Evolutionary conservation across 2,797 vertebrate species (phyloP).

Genomic region (Meda fulgida): DNA sequence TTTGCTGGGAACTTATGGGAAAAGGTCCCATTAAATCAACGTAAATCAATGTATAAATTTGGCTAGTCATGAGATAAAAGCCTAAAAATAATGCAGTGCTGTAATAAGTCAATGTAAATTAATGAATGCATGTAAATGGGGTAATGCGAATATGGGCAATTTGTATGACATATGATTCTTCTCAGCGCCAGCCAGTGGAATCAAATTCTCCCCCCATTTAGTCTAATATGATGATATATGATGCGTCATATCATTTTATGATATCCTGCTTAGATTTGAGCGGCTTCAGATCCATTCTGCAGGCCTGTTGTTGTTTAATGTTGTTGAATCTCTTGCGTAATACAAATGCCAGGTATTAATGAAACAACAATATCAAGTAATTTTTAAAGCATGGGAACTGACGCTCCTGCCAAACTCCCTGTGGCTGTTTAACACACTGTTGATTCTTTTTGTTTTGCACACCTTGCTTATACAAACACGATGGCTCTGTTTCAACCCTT

Average conservation of each 20-base stretch:
- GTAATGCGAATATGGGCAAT: neutral
- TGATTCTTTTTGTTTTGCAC: neutral
- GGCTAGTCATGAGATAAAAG: neutral
- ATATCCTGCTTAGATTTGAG: neutral
- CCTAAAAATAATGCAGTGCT: neutral
- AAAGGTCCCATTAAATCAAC: no score
- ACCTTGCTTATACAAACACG: neutral
- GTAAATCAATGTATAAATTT: neutral
- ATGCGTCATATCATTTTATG: neutral
- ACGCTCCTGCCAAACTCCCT: neutral
- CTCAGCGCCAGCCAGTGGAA: neutral
- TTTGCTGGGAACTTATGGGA: no score
- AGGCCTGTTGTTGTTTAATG: neutral
- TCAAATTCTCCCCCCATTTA: neutral
- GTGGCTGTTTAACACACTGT: neutral
- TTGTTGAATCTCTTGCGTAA: neutral
- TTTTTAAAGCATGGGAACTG: conserved; percentile 17
- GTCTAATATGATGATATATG: conserved; percentile 19
- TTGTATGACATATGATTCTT: conserved; percentile 9
- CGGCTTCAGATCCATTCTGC: neutral
- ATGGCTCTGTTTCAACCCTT: neutral
- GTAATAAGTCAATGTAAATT: neutral
- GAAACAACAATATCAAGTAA: neutral
- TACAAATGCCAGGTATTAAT: neutral
- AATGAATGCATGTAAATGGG: neutral